Base-by-base conservation (phyloP, 2,797 vertebrate genomes). In the Amazonetta brasiliensis region DNA sequence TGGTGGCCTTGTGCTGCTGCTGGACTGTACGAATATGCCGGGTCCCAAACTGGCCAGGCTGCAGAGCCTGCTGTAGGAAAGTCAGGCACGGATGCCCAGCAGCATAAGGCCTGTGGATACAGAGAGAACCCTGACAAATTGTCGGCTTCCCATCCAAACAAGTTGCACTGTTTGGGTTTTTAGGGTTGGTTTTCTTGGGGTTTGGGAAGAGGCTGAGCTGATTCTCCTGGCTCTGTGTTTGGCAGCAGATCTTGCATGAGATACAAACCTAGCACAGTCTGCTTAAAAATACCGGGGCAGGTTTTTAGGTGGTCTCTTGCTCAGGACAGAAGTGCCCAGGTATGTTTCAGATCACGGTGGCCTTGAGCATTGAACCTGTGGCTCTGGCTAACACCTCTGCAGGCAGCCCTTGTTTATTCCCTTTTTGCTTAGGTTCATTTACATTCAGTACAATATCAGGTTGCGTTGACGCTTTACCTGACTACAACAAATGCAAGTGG, bases 341-440 rank as follows among this genome's bases (percentile, higher is more conserved):
- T 85, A 17, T 69, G 56, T 87, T 90, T 94, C 80, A 93, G 75
- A 74, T 78, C 25, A 0, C 9, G 59, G 18, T 90, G 92, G 31
- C 93, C 85, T 95, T 96, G 67, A 85, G 26, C 81, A 46, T 62
- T 2, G 3, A 58, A 87, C 48, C 55, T 46, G 26, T 78, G 84
- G 11, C 77, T 77, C 2, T 33, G 35, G 86, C 56, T 89, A 20
- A 64, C 5, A 6, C 30, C 9, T 58, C 91, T 94, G 48, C 60
- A 92, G 89, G 69, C 39, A 73, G 46, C 31, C 72, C 58, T 64
- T 62, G 56, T 68, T 84, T 92, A 76, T 90, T 94, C 64, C 81
- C n/a, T 69, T 95, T 91, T 80, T 85, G 55, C 86, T 83, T 55
- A 39, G 41, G 37, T 85, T 96, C 56, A 84, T 87, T 95, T 86